Evolutionary conservation across 2,888 invertebrate species (phyloP), one percentile per base, ranked within the genome.

Genomic region (Campaea margaritaria): DNA sequence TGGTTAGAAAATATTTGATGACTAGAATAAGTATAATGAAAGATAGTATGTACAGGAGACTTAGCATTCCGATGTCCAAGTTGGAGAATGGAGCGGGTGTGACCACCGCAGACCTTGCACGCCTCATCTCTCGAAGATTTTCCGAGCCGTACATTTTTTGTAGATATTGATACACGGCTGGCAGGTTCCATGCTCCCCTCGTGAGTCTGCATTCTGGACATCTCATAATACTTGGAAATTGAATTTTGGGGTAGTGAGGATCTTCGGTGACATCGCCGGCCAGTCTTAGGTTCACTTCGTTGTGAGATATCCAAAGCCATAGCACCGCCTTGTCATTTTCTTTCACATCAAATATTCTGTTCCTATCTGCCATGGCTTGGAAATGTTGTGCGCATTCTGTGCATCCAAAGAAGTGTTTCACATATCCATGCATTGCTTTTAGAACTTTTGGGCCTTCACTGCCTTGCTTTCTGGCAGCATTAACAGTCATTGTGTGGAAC

Each of bases 221-320:
- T 58, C 94, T 91, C 4, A 84, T 75, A 1, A 83, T 76, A 76
- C 69, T 95, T 70, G 99, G 99, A 83, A 97, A 99, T 83, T 97
- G 97, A 58, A 96, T 91, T 87, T 99, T 99, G 0, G 97, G 98
- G 85, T 96, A 95, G 53, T 93, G 85, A 0, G 99, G 98, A 90
- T 99, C 99, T 86, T 99, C 99, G 0, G 98, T 97, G 3, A 88
- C 67, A 83, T 98, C 98, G 0, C 97, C 97, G 16, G 96, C 94
- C 27, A 99, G 91, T 69, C 99, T 94, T 67, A 95, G 91, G 84
- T 99, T 99, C 0, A 98, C 99, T 85, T 95, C 95, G 83, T 99
- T 99, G 82, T 99, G 99, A 0, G 97, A 96, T 73, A 94, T 93
- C 99, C 99, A 99, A 21, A 99, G 88, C 98, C 99, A 99, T 41